Percentiles rank a stretch among this genome's conserved stretches.
Conservation (phyloP, 2,888 invertebrate species). For the Eupithecia abbreviata region DNA sequence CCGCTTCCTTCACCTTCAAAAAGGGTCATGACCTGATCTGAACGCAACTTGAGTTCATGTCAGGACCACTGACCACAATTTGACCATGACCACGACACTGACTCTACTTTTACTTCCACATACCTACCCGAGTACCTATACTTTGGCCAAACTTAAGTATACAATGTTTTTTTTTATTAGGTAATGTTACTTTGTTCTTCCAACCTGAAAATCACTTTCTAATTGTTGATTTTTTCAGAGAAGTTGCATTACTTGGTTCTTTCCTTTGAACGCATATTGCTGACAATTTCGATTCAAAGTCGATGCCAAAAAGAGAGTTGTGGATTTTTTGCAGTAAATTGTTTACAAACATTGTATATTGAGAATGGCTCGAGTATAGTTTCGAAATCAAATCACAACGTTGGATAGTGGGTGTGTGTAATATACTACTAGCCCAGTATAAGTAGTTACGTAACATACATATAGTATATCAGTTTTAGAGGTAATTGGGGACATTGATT, state of each 20-base stretch:
- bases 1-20: slow-evolving; percentile 4
- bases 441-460: background rate
- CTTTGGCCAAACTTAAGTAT: too few relatives aligned
- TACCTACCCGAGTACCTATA: background rate
- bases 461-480: background rate
- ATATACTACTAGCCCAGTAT: background rate
- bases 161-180: too few relatives aligned
- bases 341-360: too few relatives aligned
- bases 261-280: too few relatives aligned
- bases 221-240: too few relatives aligned
- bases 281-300: too few relatives aligned
- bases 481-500: background rate
- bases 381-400: background rate
- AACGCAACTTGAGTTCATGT: background rate
- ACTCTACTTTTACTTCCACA: background rate
- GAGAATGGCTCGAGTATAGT: background rate
- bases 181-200: too few relatives aligned
- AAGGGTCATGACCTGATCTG: slow-evolving; percentile 5
- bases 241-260: too few relatives aligned
- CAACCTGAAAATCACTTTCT: too few relatives aligned
- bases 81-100: background rate
- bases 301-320: too few relatives aligned
- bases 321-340: too few relatives aligned
- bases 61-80: background rate
- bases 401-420: background rate